Conservation (phyloP, 2,797 vertebrate species). For the Coregonus sp. region DNA sequence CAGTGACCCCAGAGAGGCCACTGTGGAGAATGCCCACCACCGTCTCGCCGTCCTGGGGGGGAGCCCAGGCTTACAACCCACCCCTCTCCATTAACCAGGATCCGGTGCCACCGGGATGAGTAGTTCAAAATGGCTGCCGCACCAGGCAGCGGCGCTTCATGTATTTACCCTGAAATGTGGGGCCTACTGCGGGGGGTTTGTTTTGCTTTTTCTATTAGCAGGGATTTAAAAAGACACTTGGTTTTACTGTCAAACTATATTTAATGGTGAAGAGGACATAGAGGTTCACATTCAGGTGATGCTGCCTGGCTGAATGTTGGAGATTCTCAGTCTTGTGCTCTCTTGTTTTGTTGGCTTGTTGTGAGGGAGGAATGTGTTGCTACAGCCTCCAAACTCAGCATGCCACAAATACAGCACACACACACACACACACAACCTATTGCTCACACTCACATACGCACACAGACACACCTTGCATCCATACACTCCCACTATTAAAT, state of each 20-base stretch:
- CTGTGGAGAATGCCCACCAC: slow-evolving; percentile 55
- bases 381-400: slow-evolving; percentile 34
- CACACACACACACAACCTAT: slow-evolving; percentile 1
- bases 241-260: slow-evolving; percentile 51
- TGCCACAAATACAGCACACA: slow-evolving; percentile 9
- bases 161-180: slow-evolving; percentile 39
- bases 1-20: slow-evolving; percentile 73
- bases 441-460: not conserved
- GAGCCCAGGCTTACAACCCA: slow-evolving; percentile 14
- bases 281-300: slow-evolving; percentile 57
- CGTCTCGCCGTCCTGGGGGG: slow-evolving; percentile 42
- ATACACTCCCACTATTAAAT: not conserved
- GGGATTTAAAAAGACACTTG: slow-evolving; percentile 54
- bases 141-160: slow-evolving; percentile 26
- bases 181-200: slow-evolving; percentile 25
- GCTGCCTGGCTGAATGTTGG: slow-evolving; percentile 52
- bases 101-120: slow-evolving; percentile 67
- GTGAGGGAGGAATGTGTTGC: slow-evolving; percentile 60
- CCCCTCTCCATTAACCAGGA: slow-evolving; percentile 55
- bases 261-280: slow-evolving; percentile 32
- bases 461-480: not conserved
- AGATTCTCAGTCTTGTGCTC: slow-evolving; percentile 67
- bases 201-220: slow-evolving; percentile 40
- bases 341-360: slow-evolving; percentile 64
- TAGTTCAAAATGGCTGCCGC: slow-evolving; percentile 30